A percentile compares a stretch with the other conserved stretches of the same genome.
Conservation (phyloP, 2,797 vertebrate species). For the Cuculus canorus region DNA sequence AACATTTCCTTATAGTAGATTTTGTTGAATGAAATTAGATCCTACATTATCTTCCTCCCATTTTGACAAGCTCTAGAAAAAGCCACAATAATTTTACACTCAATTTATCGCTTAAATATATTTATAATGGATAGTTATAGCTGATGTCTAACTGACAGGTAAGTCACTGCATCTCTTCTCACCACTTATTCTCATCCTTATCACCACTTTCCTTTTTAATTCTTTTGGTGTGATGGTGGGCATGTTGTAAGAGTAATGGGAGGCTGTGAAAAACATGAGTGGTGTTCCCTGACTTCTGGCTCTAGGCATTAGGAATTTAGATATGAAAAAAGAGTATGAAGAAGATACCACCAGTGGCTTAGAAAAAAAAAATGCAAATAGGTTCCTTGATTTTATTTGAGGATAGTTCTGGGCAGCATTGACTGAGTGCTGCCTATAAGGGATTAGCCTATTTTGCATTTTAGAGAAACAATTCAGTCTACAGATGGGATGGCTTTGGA, state of each 20-base stretch:
- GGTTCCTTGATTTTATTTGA: background rate
- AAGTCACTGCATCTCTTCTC: background rate
- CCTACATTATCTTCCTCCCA: background rate
- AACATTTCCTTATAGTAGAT: background rate
- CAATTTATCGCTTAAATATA: background rate
- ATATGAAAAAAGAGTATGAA: background rate
- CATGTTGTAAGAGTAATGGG: background rate
- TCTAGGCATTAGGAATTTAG: background rate
- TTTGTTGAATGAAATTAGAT: background rate
- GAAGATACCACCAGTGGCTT: background rate
- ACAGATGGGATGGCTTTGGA: background rate
- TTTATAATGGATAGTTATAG: background rate
- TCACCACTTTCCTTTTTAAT: background rate
- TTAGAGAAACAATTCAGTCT: background rate
- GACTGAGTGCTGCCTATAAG: background rate
- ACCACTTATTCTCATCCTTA: background rate
- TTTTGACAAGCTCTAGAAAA: slow-evolving; percentile 34
- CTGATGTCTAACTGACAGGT: background rate
- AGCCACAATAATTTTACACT: slow-evolving; percentile 12
- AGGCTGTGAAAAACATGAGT: background rate
- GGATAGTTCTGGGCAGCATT: background rate
- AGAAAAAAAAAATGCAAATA: background rate
- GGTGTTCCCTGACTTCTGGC: background rate
- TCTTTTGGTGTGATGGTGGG: background rate
- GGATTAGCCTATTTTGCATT: background rate